Percentiles rank a stretch among this genome's conserved stretches.
phyloP scores from a whole-genome alignment of 2,888 invertebrate genomes.

The Platycnemis pennipes region DNA sequence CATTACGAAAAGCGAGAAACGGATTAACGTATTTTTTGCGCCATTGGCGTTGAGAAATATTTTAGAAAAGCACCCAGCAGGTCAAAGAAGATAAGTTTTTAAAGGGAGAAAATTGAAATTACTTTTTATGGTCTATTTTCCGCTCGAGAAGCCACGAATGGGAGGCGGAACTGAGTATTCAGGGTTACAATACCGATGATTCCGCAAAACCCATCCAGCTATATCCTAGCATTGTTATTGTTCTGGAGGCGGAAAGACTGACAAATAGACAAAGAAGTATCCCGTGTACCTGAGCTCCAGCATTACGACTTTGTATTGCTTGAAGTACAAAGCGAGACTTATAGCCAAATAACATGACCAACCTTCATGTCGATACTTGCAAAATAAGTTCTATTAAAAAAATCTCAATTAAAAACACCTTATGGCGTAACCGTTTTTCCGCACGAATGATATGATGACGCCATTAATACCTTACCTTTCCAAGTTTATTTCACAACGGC shows the following conservation, averaged over 20 bases:
- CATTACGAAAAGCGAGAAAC: neutral
- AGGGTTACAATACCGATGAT: neutral
- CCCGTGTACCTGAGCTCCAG: neutral
- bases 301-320: neutral
- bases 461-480: too few relatives aligned
- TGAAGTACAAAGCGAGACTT: neutral
- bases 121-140: neutral
- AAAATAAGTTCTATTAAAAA: too few relatives aligned
- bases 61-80: neutral
- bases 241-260: neutral
- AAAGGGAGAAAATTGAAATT: neutral
- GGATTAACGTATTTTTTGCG: neutral
- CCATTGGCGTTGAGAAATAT: neutral
- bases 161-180: neutral
- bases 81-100: neutral
- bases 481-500: too few relatives aligned
- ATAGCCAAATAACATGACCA: too few relatives aligned
- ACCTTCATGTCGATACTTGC: too few relatives aligned
- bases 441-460: too few relatives aligned
- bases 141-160: neutral
- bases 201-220: neutral
- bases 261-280: neutral
- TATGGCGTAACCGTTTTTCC: too few relatives aligned
- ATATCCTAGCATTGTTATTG: neutral
- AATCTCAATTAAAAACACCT: too few relatives aligned